Conservation (phyloP, 2,113 vertebrate genomes). For the Euleptes europaea region DNA sequence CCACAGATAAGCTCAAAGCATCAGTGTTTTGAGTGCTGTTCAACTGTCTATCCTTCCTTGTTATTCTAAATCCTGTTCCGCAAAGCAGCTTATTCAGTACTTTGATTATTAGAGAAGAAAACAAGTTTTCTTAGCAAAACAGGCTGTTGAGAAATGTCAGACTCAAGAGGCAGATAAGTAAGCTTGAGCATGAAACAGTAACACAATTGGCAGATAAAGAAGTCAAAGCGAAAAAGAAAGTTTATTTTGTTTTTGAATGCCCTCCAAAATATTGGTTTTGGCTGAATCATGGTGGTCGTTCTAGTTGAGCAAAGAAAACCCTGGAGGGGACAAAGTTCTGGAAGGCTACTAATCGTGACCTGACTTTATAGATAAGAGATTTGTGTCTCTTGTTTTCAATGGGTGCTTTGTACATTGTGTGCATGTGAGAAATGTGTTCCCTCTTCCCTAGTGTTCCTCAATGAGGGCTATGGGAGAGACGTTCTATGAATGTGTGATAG, state of each 20-base stretch:
- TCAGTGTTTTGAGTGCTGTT: too few species aligned
- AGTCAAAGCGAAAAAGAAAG: not conserved
- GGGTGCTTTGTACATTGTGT: not conserved
- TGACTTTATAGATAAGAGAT: not conserved
- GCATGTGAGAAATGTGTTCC: not conserved
- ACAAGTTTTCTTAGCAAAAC: not conserved
- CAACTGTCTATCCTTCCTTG: not conserved
- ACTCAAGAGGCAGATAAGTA: not conserved
- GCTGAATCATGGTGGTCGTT: conserved; percentile 30
- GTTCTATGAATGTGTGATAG: not conserved
- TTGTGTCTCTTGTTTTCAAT: not conserved
- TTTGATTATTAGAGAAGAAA: conserved; percentile 3
- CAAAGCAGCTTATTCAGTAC: accelerated
- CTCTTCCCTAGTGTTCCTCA: not conserved
- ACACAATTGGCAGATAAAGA: not conserved
- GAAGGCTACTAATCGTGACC: not conserved
- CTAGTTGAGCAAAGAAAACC: not conserved
- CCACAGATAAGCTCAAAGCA: not conserved
- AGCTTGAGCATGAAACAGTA: not conserved
- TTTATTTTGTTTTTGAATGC: conserved; percentile 44
- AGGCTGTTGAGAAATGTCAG: conserved; percentile 38
- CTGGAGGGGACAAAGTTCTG: not conserved
- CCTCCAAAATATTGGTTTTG: conserved; percentile 33
- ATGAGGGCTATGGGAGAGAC: not conserved
- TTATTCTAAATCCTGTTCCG: not conserved